Evolutionary conservation across 2,888 invertebrate genomes (phyloP).

Genomic region (Phania funesta): DNA sequence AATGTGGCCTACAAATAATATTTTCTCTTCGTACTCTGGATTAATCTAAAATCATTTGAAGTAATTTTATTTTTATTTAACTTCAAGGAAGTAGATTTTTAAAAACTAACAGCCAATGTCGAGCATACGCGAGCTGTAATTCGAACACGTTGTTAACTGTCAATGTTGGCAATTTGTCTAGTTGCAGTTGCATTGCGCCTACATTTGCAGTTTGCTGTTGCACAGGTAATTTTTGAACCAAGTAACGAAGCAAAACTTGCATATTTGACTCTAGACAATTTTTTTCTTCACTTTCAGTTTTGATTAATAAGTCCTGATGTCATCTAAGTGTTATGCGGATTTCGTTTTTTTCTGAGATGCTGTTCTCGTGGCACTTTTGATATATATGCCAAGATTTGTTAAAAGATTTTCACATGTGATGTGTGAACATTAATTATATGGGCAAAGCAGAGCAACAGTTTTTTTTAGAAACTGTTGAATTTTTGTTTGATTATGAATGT

Average conservation of each 20-base stretch:
- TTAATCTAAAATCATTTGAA: neutral
- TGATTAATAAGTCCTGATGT: constrained; percentile 60
- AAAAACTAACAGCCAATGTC: constrained; percentile 7
- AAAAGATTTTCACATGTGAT: constrained; percentile 41
- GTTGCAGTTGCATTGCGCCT: neutral
- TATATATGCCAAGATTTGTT: constrained; percentile 62
- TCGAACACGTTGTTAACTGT: constrained; percentile 28
- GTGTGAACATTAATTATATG: constrained; percentile 59
- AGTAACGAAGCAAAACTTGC: neutral
- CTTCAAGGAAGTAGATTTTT: constrained; percentile 37
- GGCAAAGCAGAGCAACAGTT: neutral
- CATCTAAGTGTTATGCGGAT: constrained; percentile 53
- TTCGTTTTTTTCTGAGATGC: constrained; percentile 4
- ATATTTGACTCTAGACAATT: constrained; percentile 25
- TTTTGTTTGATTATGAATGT: too few relatives aligned
- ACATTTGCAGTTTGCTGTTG: neutral
- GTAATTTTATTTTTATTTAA: constrained; percentile 10
- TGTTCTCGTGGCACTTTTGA: constrained; percentile 32
- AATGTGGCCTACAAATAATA: neutral
- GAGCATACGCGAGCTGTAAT: neutral
- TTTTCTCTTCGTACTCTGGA: neutral
- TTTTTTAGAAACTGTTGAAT: too few relatives aligned
- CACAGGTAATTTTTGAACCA: constrained; percentile 43
- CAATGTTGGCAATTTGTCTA: constrained; percentile 50
- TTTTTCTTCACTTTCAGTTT: constrained; percentile 25